Evolutionary conservation across 2,888 invertebrate genomes (phyloP), one percentile per base, ranked within the genome.

Genomic region (Pristionchus entomophagus): DNA sequence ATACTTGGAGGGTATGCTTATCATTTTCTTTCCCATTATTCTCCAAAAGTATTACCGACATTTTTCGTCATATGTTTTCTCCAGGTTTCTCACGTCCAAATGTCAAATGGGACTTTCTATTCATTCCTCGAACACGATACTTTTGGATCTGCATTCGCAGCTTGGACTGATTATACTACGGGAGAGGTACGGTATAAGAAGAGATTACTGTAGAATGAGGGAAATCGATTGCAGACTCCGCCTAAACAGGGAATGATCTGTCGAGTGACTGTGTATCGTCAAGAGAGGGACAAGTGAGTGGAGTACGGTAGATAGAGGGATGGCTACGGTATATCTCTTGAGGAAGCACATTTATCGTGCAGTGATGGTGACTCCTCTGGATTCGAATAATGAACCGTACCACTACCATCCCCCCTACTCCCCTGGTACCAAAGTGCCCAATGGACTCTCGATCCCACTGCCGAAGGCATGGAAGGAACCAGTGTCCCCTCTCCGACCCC

Each of bases 141-240:
- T 22, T 69, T 84, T 26, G 84, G 84, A n/a, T 84, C 65, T 19
- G 84, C 84, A 3, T 84, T 84, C n/a, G 84, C 84, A 38, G 84
- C 84, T 0, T 84, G 84, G 84, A 84, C 84, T 62, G 84, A 84
- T 32, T 84, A 53, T 69, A 69, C 84, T 22, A 8, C 49, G 6
- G 84, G 84, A 59, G 82, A 82, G n/a, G 82, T 82, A 59, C 32
- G 26, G 26, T 77, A 45, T 14, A 26, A 4, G 29, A 51, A 19
- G 41, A 14, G 35, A n/a, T 12, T 35, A 59, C 4, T 6, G 22
- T 45, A 29, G 29, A 49, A 14, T 41, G 29, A 80, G 29, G 56
- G 35, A 82, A 10, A 45, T 10, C 6, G 8, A 10, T 59, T 82
- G 17, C 49, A 84, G 69, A 49, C 17, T n/a, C 53, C 69, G 17